Evolutionary conservation across 1,140 invertebrate genomes (phyloP).

Genomic region (Tetramorium parvispinum): DNA sequence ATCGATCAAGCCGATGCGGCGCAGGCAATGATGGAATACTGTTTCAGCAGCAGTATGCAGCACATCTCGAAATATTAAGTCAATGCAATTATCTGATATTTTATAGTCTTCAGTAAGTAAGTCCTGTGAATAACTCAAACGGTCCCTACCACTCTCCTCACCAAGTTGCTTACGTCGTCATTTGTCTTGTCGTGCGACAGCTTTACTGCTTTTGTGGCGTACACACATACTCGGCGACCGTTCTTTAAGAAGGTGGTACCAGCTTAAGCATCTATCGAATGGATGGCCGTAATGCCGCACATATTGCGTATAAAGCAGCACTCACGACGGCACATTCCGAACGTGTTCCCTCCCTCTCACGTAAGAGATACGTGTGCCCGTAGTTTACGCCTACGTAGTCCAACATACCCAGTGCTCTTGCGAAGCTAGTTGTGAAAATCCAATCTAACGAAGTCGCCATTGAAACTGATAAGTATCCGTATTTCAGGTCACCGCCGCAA

Average conservation of each 20-base stretch:
- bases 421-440: slow-evolving; percentile 53
- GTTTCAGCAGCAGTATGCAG: slow-evolving; percentile 1
- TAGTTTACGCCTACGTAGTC: slow-evolving; percentile 65
- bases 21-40: slow-evolving; percentile 23
- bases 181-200: slow-evolving; percentile 57
- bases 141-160: not conserved
- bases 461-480: slow-evolving; percentile 53
- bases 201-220: slow-evolving; percentile 54
- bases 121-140: slow-evolving; percentile 30
- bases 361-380: slow-evolving; percentile 62
- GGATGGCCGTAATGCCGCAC: slow-evolving; percentile 73
- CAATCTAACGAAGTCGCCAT: slow-evolving; percentile 47
- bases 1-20: slow-evolving; percentile 37
- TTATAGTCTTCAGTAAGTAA: slow-evolving; percentile 20
- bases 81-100: slow-evolving; percentile 29
- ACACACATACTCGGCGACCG: slow-evolving; percentile 12
- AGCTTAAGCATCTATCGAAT: slow-evolving; percentile 66
- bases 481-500: slow-evolving; percentile 37
- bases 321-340: slow-evolving; percentile 67
- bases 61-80: slow-evolving; percentile 37
- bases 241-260: slow-evolving; percentile 52
- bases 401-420: slow-evolving; percentile 40
- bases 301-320: slow-evolving; percentile 75
- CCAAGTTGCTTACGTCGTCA: slow-evolving; percentile 44
- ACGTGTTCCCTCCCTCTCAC: slow-evolving; percentile 36